These are phyloP conservation scores for Plagiodera versicolora DNA, from an alignment of 2,888 invertebrate species.

Conservation along the genomic window DNA sequence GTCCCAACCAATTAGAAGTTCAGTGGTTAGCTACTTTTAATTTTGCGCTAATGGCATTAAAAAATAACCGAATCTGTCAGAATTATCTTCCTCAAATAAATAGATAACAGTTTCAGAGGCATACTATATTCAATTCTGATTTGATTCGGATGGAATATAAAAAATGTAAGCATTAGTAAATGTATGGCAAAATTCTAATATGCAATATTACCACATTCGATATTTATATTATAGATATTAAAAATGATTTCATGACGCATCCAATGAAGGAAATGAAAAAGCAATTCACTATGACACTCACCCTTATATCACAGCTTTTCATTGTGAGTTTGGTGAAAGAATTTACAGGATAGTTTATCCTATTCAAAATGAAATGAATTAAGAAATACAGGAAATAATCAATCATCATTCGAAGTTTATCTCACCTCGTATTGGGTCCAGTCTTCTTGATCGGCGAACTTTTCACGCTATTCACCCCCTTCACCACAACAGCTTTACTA, in stretches of 20 bases:
- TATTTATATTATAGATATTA: too few relatives aligned
- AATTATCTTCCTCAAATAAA: too few relatives aligned
- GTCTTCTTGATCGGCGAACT: constrained; percentile 37
- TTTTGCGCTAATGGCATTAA: too few relatives aligned
- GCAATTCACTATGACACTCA: constrained; percentile 1
- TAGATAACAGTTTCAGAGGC: too few relatives aligned
- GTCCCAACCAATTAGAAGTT: too few relatives aligned
- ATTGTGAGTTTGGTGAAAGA: constrained; percentile 2
- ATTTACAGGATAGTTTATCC: constrained; percentile 6
- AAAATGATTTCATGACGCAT: too few relatives aligned
- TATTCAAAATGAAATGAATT: not conserved
- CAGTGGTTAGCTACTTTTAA: too few relatives aligned
- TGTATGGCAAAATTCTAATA: too few relatives aligned
- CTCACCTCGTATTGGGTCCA: constrained; percentile 8
- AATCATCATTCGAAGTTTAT: not conserved
- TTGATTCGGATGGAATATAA: too few relatives aligned
- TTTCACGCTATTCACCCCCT: constrained; percentile 28
- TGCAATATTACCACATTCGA: too few relatives aligned
- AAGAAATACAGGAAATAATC: not conserved
- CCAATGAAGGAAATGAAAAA: not conserved
- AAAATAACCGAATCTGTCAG: too few relatives aligned
- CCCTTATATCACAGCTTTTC: constrained; percentile 10
- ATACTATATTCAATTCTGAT: constrained; percentile 9
- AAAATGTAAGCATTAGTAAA: too few relatives aligned
- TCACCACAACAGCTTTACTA: constrained; percentile 15